Conservation (phyloP, 2,797 vertebrate genomes). For the Catharus ustulatus region DNA sequence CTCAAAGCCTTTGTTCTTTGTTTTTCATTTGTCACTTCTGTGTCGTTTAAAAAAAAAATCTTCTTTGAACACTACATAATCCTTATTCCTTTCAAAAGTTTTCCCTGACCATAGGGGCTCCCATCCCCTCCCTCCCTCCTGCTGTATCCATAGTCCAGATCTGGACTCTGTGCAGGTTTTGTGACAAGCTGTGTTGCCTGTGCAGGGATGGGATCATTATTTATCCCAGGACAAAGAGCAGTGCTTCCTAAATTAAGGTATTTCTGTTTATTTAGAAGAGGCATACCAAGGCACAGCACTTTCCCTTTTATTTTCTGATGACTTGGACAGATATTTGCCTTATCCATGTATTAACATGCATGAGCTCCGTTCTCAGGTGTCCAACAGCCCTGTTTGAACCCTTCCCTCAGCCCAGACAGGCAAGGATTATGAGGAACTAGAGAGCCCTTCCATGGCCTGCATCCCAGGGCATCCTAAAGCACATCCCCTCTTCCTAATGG, state of each 20-base stretch:
- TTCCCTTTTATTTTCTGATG: background rate
- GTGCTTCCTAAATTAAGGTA: background rate
- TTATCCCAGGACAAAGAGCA: background rate
- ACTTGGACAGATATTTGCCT: background rate
- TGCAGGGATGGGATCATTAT: background rate
- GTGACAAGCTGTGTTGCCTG: background rate
- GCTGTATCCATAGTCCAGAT: background rate
- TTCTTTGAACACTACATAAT: background rate
- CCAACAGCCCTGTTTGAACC: background rate
- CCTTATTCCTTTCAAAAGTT: background rate
- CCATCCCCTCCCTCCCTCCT: background rate
- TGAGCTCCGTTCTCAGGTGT: background rate
- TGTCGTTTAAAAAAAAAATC: background rate
- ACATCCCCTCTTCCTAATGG: background rate
- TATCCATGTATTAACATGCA: background rate
- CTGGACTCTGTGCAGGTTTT: background rate
- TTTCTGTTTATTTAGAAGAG: background rate
- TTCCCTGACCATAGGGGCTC: background rate
- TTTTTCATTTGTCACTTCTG: background rate
- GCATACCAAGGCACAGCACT: background rate
- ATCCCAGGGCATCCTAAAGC: background rate
- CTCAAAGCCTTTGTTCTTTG: background rate
- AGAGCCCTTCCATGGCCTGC: background rate
- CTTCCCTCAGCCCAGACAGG: background rate
- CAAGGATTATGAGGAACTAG: background rate